Evolutionary conservation across 2,888 invertebrate species (phyloP), one percentile per base, ranked within the genome.

Genomic region (Tubulanus polymorphus): DNA sequence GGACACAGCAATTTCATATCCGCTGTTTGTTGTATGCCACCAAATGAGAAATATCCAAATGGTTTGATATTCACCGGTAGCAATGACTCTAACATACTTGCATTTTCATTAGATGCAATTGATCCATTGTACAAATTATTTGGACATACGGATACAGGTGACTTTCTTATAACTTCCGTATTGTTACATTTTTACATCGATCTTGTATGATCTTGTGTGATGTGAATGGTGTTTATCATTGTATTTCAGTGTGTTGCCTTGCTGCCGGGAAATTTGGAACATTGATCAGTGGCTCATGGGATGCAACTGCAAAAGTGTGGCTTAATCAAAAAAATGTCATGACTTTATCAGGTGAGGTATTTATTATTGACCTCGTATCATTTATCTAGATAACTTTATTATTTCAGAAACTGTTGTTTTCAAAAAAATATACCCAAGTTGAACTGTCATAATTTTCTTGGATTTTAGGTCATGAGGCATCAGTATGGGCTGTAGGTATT

Each of bases 271-370:
- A 75, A 54, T 73, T 81, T 51, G 84, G 84, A 51, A 81, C 85
- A 10, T 81, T 91, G 68, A 79, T 88, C 53, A 93, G 91, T 72
- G 90, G 93, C 41, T 95, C 95, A 48, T 96, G 96, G 95, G 96
- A 97, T 75, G 85, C 85, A 62, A 89, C 90, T 3, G 93, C 90
- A 0, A 87, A 88, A 71, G 81, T 92, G 48, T 96, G 96, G 94
- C 78, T 84, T 15, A 81, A 81, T 6, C 79, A 84, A 1, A 79
- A 83, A 28, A 80, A 83, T 51, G 70, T 80, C 29, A 75, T 85
- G 41, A 85, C 85, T 15, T 69, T 84, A 10, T 68, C 73, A 65
- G 78, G 78, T 76, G 64, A 55, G 51, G 3, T 15, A 26, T 8
- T 8, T 12, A 12, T 8, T 10, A 26, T 12, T 48, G 8, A 8